These are phyloP conservation scores for Falco novaeseelandiae DNA, from an alignment of 2,797 vertebrate species.

Conservation along the genomic window DNA sequence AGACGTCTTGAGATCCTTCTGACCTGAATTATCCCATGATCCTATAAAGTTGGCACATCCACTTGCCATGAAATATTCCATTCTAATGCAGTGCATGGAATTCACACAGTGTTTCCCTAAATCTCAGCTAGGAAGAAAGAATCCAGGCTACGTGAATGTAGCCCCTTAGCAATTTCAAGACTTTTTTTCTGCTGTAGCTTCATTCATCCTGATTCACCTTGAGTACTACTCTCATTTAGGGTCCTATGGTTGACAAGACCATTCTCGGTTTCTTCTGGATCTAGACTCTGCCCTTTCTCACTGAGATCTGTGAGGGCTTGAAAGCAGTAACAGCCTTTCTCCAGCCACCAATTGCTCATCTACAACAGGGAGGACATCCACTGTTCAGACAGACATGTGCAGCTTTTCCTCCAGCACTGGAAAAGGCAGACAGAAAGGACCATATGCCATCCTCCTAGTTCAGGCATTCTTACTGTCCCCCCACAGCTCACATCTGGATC, in stretches of 20 bases:
- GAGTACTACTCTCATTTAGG: neutral
- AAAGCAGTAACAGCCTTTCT: neutral
- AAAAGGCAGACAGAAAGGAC: neutral
- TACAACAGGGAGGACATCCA: neutral
- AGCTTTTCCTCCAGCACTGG: neutral
- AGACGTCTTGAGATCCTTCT: neutral
- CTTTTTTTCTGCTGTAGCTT: neutral
- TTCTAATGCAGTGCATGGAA: neutral
- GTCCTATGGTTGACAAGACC: neutral
- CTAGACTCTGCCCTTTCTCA: neutral
- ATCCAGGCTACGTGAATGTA: neutral
- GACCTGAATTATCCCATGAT: neutral
- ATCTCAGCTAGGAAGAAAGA: neutral
- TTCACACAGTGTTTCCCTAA: neutral
- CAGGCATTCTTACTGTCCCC: neutral
- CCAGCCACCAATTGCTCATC: neutral
- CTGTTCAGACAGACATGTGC: neutral
- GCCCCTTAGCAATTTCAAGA: neutral
- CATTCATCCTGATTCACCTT: neutral
- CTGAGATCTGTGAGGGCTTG: neutral
- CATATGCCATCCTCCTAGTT: neutral
- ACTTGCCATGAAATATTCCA: neutral
- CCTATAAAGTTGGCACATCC: neutral
- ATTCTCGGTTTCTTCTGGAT: neutral
- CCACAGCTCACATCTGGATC: neutral